These are phyloP conservation scores for Epinotia bilunana DNA, from an alignment of 2,888 invertebrate genomes.

Conservation along the genomic window DNA sequence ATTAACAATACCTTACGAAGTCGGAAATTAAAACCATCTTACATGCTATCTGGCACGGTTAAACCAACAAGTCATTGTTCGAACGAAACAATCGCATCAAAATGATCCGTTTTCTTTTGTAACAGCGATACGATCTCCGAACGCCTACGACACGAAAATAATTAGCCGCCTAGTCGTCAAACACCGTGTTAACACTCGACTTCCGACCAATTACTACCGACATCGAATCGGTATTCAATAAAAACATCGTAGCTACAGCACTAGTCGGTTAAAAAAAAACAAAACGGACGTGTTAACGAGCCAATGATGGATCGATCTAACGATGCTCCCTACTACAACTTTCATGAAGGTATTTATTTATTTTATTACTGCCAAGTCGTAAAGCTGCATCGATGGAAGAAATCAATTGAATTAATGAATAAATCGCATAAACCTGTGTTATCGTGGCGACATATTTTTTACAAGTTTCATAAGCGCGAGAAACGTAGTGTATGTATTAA, in stretches of 20 bases:
- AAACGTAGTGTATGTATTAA: constrained; percentile 70
- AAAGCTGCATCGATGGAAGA: constrained; percentile 65
- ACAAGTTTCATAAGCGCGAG: constrained; percentile 66
- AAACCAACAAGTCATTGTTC: constrained; percentile 65
- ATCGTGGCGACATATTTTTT: constrained; percentile 76
- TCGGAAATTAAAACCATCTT: constrained; percentile 52
- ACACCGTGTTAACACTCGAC: constrained; percentile 81
- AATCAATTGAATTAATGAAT: constrained; percentile 80
- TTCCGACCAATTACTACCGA: constrained; percentile 83
- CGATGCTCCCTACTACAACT: constrained; percentile 65
- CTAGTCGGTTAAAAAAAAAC: constrained; percentile 68
- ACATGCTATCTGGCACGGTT: constrained; percentile 39
- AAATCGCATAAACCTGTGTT: constrained; percentile 77
- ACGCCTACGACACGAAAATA: constrained; percentile 82
- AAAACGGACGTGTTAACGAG: constrained; percentile 77
- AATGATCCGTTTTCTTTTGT: constrained; percentile 72
- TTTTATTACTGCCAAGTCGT: constrained; percentile 56
- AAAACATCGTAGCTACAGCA: constrained; percentile 68
- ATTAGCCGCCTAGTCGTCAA: constrained; percentile 79
- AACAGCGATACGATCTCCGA: constrained; percentile 71
- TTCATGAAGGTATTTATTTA: constrained; percentile 65
- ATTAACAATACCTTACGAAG: constrained; percentile 47
- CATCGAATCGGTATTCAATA: constrained; percentile 66
- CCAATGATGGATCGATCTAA: constrained; percentile 80
- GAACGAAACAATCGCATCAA: constrained; percentile 61